phyloP scores from a whole-genome alignment of 2,113 vertebrate genomes.

The Xyliphius kryptos region DNA sequence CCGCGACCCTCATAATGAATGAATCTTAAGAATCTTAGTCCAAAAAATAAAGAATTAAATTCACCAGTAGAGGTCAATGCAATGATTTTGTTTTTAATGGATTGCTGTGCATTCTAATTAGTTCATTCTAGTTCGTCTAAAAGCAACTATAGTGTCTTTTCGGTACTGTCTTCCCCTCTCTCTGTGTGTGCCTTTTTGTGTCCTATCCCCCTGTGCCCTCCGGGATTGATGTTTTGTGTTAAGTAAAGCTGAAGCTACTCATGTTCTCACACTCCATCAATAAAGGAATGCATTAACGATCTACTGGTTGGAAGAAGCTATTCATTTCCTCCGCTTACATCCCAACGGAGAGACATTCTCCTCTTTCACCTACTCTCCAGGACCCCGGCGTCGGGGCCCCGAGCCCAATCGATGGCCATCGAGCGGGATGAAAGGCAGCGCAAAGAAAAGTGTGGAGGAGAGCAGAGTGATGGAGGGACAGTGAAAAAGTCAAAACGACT shows the following conservation, averaged over 20 bases:
- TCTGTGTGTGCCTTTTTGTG: neutral
- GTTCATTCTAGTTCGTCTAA: neutral
- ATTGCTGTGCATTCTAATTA: neutral
- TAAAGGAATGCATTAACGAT: constrained; percentile 79
- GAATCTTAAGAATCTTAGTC: no score
- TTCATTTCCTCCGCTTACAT: constrained; percentile 67
- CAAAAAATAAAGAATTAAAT: neutral
- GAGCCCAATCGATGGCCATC: constrained; percentile 75
- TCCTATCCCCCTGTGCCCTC: constrained; percentile 5
- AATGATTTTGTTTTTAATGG: neutral
- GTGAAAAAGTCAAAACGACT: constrained; percentile 53
- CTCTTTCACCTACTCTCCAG: constrained; percentile 70
- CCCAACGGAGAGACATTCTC: constrained; percentile 73
- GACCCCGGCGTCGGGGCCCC: constrained; percentile 68
- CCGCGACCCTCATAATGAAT: no score
- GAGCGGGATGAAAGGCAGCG: constrained; percentile 31
- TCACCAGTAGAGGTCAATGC: neutral
- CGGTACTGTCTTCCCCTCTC: neutral
- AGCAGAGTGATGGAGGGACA: constrained; percentile 48
- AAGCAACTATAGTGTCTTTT: neutral
- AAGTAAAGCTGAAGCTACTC: constrained; percentile 79
- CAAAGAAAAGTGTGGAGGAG: constrained; percentile 35
- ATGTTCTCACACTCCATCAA: constrained; percentile 79
- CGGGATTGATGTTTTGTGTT: constrained; percentile 79
- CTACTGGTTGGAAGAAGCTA: constrained; percentile 75